Conservation (phyloP, 2,888 invertebrate genomes). For the Ormyrus labotus region DNA sequence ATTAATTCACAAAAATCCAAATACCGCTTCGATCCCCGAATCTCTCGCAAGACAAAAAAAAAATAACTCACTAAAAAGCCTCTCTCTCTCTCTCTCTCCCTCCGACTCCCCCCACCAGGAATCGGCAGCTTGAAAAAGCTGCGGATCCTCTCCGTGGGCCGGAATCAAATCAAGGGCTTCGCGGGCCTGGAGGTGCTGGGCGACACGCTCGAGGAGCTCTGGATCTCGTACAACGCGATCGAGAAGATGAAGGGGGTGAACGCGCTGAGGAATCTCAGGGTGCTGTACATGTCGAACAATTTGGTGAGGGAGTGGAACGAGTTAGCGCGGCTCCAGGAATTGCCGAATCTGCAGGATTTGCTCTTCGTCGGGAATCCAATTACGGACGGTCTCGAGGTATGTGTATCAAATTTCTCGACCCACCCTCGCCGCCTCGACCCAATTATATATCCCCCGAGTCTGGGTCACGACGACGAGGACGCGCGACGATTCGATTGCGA, state of each 20-base stretch:
- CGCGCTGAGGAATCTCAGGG: conserved; percentile 86
- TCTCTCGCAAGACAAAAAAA: too few relatives aligned
- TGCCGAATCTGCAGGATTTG: conserved; percentile 85
- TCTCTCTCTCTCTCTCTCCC: too few relatives aligned
- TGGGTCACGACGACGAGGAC: too few relatives aligned
- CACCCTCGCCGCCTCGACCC: too few relatives aligned
- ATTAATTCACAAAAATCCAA: too few relatives aligned
- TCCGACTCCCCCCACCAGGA: conserved; percentile 74
- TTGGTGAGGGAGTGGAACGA: conserved; percentile 93
- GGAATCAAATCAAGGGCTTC: conserved; percentile 93
- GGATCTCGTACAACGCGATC: conserved; percentile 95
- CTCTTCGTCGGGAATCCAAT: conserved; percentile 84
- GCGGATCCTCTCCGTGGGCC: conserved; percentile 87
- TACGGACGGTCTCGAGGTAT: conserved; percentile 74
- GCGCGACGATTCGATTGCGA: too few relatives aligned
- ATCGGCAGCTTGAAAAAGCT: conserved; percentile 89
- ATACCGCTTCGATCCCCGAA: too few relatives aligned
- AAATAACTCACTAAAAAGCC: too few relatives aligned
- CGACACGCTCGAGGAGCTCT: conserved; percentile 92
- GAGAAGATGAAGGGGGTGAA: conserved; percentile 94
- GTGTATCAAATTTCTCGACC: not conserved
- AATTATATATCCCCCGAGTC: too few relatives aligned
- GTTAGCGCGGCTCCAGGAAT: conserved; percentile 85
- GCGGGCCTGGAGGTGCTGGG: conserved; percentile 91
- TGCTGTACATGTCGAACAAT: conserved; percentile 90